Evolutionary conservation across 2,113 vertebrate genomes (phyloP), one percentile per base, ranked within the genome.

Genomic region (Rhabdornis inornatus): DNA sequence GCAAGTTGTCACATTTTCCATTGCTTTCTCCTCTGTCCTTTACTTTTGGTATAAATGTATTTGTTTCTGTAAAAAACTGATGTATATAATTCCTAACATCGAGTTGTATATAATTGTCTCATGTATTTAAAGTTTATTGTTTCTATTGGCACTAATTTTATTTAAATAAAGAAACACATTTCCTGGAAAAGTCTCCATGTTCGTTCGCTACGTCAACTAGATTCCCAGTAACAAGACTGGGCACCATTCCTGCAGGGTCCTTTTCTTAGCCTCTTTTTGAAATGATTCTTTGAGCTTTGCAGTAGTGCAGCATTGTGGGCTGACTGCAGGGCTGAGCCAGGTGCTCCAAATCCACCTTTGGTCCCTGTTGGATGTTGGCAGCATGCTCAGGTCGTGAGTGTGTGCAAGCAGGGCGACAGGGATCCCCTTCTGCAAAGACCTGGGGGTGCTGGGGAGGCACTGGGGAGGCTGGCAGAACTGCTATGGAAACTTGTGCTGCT

Each of bases 111-210:
- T 97, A 98, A 92, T 98, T 96, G 92, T 98, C 93, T 95, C 88
- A 60, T 95, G 85, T 98, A 98, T 98, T 98, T 98, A 98, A 98
- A 66, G 83, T 92, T 96, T 95, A 95, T 86, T 91, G 92, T 97
- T 97, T 97, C 92, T 97, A 96, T 94, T 96, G 97, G 96, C 97
- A 97, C 97, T 88, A 42, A 83, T 97, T 97, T 98, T 98, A 98
- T 98, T 98, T 98, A 98, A 98, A 98, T 98, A 98, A 98, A 98
- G 86, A 94, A 92, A 95, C 97, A 98, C 95, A 0, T 96, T 97
- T 97, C 81, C 60, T 85, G 92, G 88, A 87, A 97, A 65, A 87
- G 35, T 75, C 66, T 77, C 84, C 61, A 19, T 74, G 72, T 92
- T 88, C 91, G 39, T 59, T 97, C 81, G 50, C 55, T 93, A 24